phyloP scores from a whole-genome alignment of 2,797 vertebrate species.

The Sarcophilus harrisii region DNA sequence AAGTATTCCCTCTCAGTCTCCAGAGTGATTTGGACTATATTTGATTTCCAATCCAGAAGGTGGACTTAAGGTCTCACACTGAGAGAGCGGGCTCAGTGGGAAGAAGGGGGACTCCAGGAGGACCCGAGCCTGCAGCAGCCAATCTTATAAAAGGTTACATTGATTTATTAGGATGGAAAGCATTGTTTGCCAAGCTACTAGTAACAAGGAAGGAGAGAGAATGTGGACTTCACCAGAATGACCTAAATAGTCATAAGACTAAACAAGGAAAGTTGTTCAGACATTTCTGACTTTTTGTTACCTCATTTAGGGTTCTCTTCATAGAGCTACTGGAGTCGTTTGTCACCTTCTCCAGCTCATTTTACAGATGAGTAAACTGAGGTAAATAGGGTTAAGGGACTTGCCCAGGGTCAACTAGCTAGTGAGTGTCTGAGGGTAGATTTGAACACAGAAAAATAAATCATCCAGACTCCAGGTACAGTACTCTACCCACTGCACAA shows the following conservation, averaged over 20 bases:
- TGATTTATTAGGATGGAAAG: not conserved
- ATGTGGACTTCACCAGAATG: not conserved
- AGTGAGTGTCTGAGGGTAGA: not conserved
- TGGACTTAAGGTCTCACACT: not conserved
- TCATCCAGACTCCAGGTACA: not conserved
- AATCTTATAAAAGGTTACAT: not conserved
- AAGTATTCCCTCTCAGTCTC: not conserved
- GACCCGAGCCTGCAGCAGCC: not conserved
- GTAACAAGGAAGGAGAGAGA: not conserved
- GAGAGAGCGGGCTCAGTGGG: not conserved
- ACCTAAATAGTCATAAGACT: not conserved
- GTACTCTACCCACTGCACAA: not conserved
- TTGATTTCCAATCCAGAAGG: not conserved
- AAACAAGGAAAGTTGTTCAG: not conserved
- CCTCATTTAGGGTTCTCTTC: not conserved
- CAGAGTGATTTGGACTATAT: not conserved
- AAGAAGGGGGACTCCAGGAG: not conserved
- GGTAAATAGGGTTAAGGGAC: not conserved
- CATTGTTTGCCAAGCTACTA: not conserved
- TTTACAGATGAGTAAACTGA: not conserved
- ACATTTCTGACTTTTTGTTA: not conserved
- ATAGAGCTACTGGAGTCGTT: not conserved
- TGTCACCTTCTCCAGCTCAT: not conserved
- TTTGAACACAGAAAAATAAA: not conserved
- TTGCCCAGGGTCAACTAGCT: not conserved